These are phyloP conservation scores for Osedax fenrisi DNA, from an alignment of 2,888 invertebrate species.

Conservation along the genomic window DNA sequence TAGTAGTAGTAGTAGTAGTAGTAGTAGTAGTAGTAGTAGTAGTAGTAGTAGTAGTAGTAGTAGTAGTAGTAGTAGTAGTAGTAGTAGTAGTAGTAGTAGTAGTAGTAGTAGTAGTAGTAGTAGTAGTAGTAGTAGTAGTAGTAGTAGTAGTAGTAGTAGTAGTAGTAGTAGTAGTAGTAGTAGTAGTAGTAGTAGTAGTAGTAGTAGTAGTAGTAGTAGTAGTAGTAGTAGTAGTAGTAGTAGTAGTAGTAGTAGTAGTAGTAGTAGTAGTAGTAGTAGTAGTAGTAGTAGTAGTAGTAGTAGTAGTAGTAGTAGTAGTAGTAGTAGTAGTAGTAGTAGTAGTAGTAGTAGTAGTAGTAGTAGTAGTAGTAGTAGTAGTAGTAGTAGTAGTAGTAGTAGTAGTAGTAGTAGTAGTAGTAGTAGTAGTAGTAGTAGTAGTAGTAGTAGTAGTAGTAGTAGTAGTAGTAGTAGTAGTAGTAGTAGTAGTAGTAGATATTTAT, in stretches of 20 bases:
- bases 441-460: neutral
- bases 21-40: too few species aligned
- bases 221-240: neutral
- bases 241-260: neutral
- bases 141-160: conserved; percentile 2
- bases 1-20: too few species aligned
- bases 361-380: neutral
- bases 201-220: neutral
- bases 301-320: neutral
- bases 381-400: neutral
- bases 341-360: neutral
- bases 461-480: neutral
- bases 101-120: conserved; percentile 2
- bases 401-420: neutral
- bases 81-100: too few species aligned
- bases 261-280: neutral
- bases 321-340: neutral
- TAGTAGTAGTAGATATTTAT: too few species aligned
- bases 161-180: neutral
- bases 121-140: neutral
- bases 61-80: too few species aligned
- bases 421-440: neutral
- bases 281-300: neutral
- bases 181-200: neutral
- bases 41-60: too few species aligned